Evolutionary conservation across 2,888 invertebrate genomes (phyloP), one percentile per base, ranked within the genome.

Genomic region (Bugulina stolonifera): DNA sequence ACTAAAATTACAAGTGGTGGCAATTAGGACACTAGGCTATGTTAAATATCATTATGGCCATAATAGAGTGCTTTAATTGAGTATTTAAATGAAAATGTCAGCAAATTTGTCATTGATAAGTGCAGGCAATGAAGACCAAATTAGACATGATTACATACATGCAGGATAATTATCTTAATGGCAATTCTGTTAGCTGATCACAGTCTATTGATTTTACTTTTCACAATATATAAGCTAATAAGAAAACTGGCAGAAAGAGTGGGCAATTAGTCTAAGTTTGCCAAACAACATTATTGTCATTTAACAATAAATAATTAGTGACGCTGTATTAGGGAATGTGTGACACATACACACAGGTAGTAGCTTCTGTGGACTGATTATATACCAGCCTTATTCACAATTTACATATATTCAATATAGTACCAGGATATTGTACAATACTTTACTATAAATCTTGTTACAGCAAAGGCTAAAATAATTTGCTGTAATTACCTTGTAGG

Each of bases 81-180:
- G 64, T 64, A 64, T 27, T 64, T 27, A 64, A 64, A 64, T 64
- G 64, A 64, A 55, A 64, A 64, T 64, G 64, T 64, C 64, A 64
- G 64, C 64, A 64, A 64, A 64, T 64, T n/a, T 64, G 64, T 64
- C 27, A 18, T 25, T 5, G 5, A 64, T 64, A 64, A 64, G 64
- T 64, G 64, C 3, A 29, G 64, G 64, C 32, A 32, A 64, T 64
- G 64, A 32, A 27, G 64, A 27, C 29, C 10, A 27, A 64, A 64
- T 64, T 27, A 64, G 64, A 32, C 64, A 32, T 64, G 64, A 64
- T 64, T 64, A 64, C 64, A 64, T 64, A 32, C 64, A 64, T 64
- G 64, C 18, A 29, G 34, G 64, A 32, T 34, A 64, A 64, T 64
- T 64, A 64, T 14, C 64, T n/a, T 64, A 32, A 64, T 64, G 32